A percentile compares a stretch with the other conserved stretches of the same genome.
Evolutionary conservation across 1,140 invertebrate genomes (phyloP).

Genomic region (Callitettix versicolor): DNA sequence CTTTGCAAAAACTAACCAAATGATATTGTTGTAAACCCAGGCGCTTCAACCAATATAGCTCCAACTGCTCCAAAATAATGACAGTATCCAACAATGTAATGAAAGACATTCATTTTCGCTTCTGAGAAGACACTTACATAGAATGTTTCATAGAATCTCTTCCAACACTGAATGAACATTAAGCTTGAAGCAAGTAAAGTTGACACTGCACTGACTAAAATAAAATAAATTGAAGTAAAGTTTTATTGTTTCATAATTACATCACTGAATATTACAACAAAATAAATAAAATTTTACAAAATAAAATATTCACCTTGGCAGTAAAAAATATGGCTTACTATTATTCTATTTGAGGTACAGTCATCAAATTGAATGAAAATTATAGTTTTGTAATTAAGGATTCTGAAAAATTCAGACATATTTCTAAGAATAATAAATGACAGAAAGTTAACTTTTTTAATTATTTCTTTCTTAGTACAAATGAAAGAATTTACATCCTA

Average conservation of each 20-base stretch:
- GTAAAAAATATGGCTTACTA: neutral
- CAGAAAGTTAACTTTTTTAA: no score
- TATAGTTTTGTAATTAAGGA: neutral
- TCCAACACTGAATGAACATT: constrained; percentile 52
- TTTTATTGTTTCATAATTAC: neutral
- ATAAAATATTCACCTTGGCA: no score
- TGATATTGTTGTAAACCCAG: constrained; percentile 43
- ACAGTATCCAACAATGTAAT: constrained; percentile 60
- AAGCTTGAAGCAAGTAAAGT: constrained; percentile 46
- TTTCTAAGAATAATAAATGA: no score
- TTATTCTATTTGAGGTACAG: no score
- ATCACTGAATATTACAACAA: neutral
- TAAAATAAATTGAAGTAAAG: constrained; percentile 7
- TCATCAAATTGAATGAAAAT: neutral
- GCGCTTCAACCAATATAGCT: constrained; percentile 56
- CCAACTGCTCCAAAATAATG: constrained; percentile 63
- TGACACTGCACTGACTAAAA: constrained; percentile 32
- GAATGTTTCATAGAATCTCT: constrained; percentile 67
- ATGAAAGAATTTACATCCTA: no score
- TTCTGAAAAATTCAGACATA: neutral
- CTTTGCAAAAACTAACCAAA: constrained; percentile 23
- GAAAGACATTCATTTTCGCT: constrained; percentile 62
- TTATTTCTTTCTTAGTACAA: no score
- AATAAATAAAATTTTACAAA: neutral
- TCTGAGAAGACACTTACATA: constrained; percentile 69